Conservation (phyloP, 1,140 invertebrate species). For the Drosophila obscura region DNA sequence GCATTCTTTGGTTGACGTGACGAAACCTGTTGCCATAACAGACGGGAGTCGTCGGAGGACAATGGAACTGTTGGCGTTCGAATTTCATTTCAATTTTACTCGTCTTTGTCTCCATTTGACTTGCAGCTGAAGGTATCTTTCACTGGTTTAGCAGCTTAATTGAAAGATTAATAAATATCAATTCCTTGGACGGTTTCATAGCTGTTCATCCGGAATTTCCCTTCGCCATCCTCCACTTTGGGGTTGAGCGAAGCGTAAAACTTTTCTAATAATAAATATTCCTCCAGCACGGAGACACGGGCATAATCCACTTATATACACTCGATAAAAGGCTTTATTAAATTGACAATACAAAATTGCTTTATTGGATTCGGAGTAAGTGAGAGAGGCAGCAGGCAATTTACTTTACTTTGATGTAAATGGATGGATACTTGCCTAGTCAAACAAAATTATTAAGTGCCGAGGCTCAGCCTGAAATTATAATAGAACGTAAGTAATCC, state of each 20-base stretch:
- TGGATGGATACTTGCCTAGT: slow-evolving; percentile 26
- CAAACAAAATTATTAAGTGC: slow-evolving; percentile 36
- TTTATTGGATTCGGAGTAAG: slow-evolving; percentile 47
- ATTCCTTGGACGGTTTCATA: slow-evolving; percentile 8
- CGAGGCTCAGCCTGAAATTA: slow-evolving; percentile 8
- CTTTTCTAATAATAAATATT: slow-evolving; percentile 69
- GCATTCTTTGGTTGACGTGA: slow-evolving; percentile 44
- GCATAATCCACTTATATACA: slow-evolving; percentile 67
- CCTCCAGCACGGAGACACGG: slow-evolving; percentile 3
- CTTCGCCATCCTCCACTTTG: slow-evolving; percentile 8
- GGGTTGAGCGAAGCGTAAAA: slow-evolving; percentile 34
- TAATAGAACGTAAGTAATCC: slow-evolving; percentile 21
- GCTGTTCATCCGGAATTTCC: slow-evolving; percentile 5
- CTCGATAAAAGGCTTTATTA: slow-evolving; percentile 72
- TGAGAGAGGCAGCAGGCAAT: slow-evolving; percentile 23
- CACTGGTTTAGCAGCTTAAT: too few species aligned
- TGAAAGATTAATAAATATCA: slow-evolving; percentile 36
- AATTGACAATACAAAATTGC: slow-evolving; percentile 74
- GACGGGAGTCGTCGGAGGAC: slow-evolving; percentile 5
- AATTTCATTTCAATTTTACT: slow-evolving; percentile 11
- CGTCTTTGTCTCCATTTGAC: slow-evolving; percentile 4
- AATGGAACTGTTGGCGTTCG: slow-evolving; percentile 9
- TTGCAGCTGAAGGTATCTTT: slow-evolving; percentile 9
- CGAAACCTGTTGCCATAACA: slow-evolving; percentile 47
- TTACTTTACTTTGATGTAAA: slow-evolving; percentile 48